Evolutionary conservation across 2,113 vertebrate genomes (phyloP), one percentile per base, ranked within the genome.

Genomic region (Leptocoma aspasia): DNA sequence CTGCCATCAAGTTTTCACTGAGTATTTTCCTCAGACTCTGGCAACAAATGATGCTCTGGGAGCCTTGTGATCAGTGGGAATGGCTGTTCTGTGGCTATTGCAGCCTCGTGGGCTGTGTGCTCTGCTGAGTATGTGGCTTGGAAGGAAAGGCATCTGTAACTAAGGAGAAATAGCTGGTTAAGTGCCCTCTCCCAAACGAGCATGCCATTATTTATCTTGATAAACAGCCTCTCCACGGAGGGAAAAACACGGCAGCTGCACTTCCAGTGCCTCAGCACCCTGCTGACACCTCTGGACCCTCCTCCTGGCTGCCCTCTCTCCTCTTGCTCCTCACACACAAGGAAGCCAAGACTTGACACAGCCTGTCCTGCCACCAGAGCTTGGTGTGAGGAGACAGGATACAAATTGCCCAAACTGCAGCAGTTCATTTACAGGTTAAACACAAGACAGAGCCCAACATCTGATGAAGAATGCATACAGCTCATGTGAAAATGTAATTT

Each of bases 71-170:
- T 93, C 86, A 80, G 37, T 35, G 28, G 70, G 70, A 69, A 80
- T 86, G 90, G 81, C 61, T 89, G 64, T 47, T 86, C 57, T 27
- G 52, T 9, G 71, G 90, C 90, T 82, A 76, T 92, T 95, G 82
- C 77, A 91, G 88, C 79, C 47, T 76, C 1, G 2, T 13, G 72
- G 54, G 70, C 73, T 82, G 63, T 52, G 69, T 61, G 90, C 86
- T 90, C 78, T 94, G 87, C 91, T 89, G 87, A 89, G 85, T 35
- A 28, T 31, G 11, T 22, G 52, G 75, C 92, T 97, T 92, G 96
- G 87, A 90, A 90, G 72, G 83, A 81, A 86, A 96, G 90, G 50
- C 79, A 94, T 89, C 82, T 86, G 69, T 89, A 96, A 85, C 91
- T 90, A 87, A n/a, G 10, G 66, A 90, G 76, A 80, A 97, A 95